Percentiles rank a stretch among this genome's conserved stretches.
Conservation (phyloP, 37 sponge, comb jelly and placozoan species). For the Agelas oroides region DNA sequence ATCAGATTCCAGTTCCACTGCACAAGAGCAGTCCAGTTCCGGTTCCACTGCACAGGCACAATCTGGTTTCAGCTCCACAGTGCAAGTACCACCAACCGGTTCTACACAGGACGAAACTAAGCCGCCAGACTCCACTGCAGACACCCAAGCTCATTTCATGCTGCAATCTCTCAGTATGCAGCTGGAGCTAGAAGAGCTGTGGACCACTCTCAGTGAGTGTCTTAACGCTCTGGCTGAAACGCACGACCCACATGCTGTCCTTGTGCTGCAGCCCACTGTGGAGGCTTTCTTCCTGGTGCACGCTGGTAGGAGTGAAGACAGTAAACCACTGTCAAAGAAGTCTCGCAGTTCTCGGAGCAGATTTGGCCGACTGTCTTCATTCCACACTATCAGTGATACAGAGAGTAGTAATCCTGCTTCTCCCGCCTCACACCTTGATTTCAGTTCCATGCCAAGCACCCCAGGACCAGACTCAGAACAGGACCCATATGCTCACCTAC, state of each 20-base stretch:
- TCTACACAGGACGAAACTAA: slow-evolving; percentile 3
- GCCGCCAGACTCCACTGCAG: neutral
- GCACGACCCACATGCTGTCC: slow-evolving; percentile 94
- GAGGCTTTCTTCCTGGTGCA: slow-evolving; percentile 99
- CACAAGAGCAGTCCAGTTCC: neutral
- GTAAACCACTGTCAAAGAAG: neutral
- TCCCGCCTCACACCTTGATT: slow-evolving; percentile 37
- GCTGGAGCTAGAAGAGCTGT: slow-evolving; percentile 88
- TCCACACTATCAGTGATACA: slow-evolving; percentile 43
- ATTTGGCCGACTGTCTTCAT: slow-evolving; percentile 33
- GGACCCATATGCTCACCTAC: slow-evolving; percentile 70
- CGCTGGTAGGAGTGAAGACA: slow-evolving; percentile 54
- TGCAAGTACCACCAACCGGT: too few relatives aligned
- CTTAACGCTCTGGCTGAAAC: slow-evolving; percentile 84
- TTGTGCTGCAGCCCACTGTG: slow-evolving; percentile 93
- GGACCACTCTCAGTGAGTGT: slow-evolving; percentile 87
- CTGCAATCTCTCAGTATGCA: slow-evolving; percentile 72
- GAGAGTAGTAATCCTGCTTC: slow-evolving; percentile 48
- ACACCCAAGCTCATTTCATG: slow-evolving; percentile 1
- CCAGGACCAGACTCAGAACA: slow-evolving; percentile 32
- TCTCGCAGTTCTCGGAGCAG: neutral
- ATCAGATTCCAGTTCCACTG: neutral
- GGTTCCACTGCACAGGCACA: neutral
- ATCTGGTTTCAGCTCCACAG: too few relatives aligned
- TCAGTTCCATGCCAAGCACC: slow-evolving; percentile 62